These are phyloP conservation scores for Girardia tigrina DNA, from an alignment of 2,888 invertebrate genomes.

Conservation along the genomic window DNA sequence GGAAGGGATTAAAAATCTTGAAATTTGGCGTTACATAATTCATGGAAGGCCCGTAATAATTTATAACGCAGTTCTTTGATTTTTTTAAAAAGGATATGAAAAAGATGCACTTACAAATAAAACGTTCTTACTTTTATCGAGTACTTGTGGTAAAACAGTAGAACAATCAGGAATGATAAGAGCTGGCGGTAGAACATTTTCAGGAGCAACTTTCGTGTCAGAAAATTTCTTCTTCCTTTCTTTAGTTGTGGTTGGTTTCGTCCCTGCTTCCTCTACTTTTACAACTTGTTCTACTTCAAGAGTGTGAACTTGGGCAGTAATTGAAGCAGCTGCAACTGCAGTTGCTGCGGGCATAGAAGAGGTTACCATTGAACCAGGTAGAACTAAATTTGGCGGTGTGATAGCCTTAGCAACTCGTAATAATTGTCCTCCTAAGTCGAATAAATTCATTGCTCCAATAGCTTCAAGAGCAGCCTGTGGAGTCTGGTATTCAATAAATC, in stretches of 20 bases:
- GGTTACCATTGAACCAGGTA: slow-evolving; percentile 48
- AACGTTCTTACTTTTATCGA: not conserved
- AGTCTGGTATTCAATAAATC: slow-evolving; percentile 90
- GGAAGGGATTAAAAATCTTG: no score
- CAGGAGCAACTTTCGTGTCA: not conserved
- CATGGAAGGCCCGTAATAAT: no score
- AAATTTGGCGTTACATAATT: no score
- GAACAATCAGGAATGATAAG: not conserved
- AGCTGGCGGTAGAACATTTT: not conserved
- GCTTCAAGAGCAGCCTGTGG: slow-evolving; percentile 83
- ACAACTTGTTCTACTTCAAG: slow-evolving; percentile 63
- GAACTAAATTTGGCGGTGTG: slow-evolving; percentile 73
- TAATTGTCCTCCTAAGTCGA: slow-evolving; percentile 90
- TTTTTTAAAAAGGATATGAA: no score
- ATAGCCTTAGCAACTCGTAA: slow-evolving; percentile 78
- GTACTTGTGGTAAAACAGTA: not conserved
- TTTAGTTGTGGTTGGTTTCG: not conserved
- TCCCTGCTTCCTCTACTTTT: not conserved
- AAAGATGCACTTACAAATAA: no score
- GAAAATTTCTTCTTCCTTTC: slow-evolving; percentile 10
- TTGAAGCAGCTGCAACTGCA: slow-evolving; percentile 76
- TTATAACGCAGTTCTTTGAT: no score
- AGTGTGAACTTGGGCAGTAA: slow-evolving; percentile 83
- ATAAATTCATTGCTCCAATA: slow-evolving; percentile 94
- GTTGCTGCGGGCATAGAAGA: slow-evolving; percentile 80